These are phyloP conservation scores for Leuctra nigra DNA, from an alignment of 2,888 invertebrate species.

Conservation along the genomic window DNA sequence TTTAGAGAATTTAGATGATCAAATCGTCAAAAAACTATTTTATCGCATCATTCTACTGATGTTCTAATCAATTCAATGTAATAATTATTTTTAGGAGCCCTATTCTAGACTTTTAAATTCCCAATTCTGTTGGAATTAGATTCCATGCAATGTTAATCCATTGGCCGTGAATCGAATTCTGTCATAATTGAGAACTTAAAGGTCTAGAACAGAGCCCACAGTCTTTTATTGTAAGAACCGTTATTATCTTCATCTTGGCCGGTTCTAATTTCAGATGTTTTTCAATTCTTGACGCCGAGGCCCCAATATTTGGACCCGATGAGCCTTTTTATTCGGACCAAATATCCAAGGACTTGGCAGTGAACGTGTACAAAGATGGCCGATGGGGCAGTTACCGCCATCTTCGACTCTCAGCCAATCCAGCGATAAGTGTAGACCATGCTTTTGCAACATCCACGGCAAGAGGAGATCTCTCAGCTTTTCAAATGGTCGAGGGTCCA, in stretches of 20 bases:
- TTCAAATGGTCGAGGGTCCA: conserved; percentile 76
- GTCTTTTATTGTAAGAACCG: neutral
- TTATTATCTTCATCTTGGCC: neutral
- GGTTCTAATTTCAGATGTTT: conserved; percentile 34
- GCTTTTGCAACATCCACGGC: conserved; percentile 69
- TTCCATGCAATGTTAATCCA: too few species aligned
- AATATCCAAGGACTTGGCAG: conserved; percentile 62
- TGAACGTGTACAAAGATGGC: conserved; percentile 67
- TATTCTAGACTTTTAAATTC: too few species aligned
- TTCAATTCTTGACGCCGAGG: conserved; percentile 50
- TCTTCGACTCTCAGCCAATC: conserved; percentile 51
- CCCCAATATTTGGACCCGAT: conserved; percentile 58
- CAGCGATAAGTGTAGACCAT: conserved; percentile 50
- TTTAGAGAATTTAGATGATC: too few species aligned
- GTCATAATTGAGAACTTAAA: too few species aligned
- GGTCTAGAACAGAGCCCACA: neutral
- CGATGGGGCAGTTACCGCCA: conserved; percentile 81
- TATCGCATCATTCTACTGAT: too few species aligned
- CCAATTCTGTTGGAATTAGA: too few species aligned
- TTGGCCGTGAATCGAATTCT: neutral
- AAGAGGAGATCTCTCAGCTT: conserved; percentile 78
- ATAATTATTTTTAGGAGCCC: neutral
- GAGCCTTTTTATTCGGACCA: conserved; percentile 59
- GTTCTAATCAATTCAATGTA: too few species aligned
- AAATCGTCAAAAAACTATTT: too few species aligned